Base-by-base conservation (phyloP, 64 coral and sea anemone genomes). In the Porites australiensis region DNA sequence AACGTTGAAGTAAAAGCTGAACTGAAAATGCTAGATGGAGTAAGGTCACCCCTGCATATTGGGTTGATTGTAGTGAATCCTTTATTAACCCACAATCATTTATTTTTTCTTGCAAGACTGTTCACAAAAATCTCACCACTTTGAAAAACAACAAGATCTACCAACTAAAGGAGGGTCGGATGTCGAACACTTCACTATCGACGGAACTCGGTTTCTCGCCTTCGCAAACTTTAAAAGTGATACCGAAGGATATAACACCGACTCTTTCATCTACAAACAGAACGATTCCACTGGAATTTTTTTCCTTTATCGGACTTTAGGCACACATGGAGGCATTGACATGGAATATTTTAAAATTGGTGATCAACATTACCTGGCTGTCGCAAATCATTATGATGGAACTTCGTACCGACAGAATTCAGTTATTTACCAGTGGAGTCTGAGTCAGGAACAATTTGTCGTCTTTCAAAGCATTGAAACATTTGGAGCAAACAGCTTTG, bases 401-500 rank as follows among this genome's bases (percentile, higher is more conserved):
- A 16, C 2, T 19, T 16, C 18, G 13, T 13, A 64, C 62, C 4
- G 14, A 43, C 22, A 45, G 3, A 14, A 48, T 58, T 83, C 79
- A 45, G 23, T 46, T 15, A 27, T 83, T 14, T 83, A 83, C 20
- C 59, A 64, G 46, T 83, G 79, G 79, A 2, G 43, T 16, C 7
- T 7, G 12, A 7, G 64, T 1, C 18, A 46, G 58, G 27, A 37
- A 37, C 27, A 37, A 37, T 83, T 83, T 4, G 58, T 65, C 47
- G n/a, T 18, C 6, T 83, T 83, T 83, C 79, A 83, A 23, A 83
- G 48, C 44, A 63, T 83, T 12, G 57, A 22, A 27, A 83, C 79
- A 9, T 4, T 18, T 6, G 79, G 79, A 44, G 79, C 22, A 65
- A 16, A 12, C 0, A 51, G 46, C 2, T 45, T 83, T 3, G 47